A percentile compares a stretch with the other conserved stretches of the same genome.
These are phyloP conservation scores for Alouatta palliata DNA, from an alignment of 2,113 vertebrate genomes.

Conservation along the genomic window DNA sequence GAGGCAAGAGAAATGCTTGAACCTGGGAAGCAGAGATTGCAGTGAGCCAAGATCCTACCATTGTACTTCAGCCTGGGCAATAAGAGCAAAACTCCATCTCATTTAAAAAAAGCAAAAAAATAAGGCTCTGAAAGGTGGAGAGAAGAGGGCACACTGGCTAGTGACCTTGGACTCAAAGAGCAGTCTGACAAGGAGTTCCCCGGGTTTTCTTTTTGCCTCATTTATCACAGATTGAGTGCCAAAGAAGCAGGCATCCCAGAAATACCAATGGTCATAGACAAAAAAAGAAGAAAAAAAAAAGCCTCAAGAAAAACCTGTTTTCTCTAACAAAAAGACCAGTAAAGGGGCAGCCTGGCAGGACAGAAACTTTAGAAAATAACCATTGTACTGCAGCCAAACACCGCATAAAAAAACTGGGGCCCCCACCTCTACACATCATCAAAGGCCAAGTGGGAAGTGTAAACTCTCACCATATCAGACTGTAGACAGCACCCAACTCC, in stretches of 20 bases:
- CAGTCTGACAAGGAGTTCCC: not conserved
- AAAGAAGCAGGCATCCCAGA: not conserved
- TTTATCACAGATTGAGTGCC: not conserved
- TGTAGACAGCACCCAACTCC: not conserved
- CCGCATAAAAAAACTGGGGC: not conserved
- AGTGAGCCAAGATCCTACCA: fast-evolving
- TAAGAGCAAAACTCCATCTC: not conserved
- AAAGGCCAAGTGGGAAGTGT: not conserved
- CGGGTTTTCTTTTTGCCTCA: not conserved
- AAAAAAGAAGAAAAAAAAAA: not conserved
- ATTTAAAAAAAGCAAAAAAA: not conserved
- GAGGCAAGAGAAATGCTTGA: too few relatives aligned
- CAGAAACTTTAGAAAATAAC: not conserved
- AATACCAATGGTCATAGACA: not conserved
- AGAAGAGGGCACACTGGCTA: not conserved
- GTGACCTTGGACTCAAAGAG: not conserved
- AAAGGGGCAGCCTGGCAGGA: not conserved
- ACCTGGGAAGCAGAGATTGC: not conserved
- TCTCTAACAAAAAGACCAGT: not conserved
- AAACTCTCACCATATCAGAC: not conserved
- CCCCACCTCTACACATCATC: not conserved
- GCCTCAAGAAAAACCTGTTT: not conserved
- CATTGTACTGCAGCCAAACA: not conserved
- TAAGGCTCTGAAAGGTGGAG: not conserved
- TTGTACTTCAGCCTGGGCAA: not conserved